These are phyloP conservation scores for Machaerirhynchus nigripectus DNA, from an alignment of 2,113 vertebrate species.

Conservation along the genomic window DNA sequence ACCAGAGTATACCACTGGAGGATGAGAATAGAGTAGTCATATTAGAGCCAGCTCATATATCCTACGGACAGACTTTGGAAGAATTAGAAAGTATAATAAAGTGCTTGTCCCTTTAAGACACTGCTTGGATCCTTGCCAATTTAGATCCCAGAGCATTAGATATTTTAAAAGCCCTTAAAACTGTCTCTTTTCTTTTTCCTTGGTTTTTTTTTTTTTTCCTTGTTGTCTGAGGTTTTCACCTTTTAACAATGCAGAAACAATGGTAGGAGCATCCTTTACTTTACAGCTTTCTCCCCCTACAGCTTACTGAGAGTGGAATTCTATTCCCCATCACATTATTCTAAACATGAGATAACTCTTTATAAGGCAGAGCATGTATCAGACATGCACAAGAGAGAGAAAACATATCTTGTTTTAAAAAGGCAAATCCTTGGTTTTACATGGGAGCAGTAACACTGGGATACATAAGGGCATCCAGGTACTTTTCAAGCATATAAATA, in stretches of 20 bases:
- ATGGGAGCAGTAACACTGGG: neutral
- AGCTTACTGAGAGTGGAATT: neutral
- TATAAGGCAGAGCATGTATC: neutral
- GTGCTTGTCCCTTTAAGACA: conserved; percentile 81
- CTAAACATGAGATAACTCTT: neutral
- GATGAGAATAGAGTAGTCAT: conserved; percentile 84
- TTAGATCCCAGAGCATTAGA: conserved; percentile 74
- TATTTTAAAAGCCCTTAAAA: conserved; percentile 82
- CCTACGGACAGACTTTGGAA: conserved; percentile 82
- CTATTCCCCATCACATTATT: neutral
- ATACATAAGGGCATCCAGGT: neutral
- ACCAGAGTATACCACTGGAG: conserved; percentile 79
- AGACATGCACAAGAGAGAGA: neutral
- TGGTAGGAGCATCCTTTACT: conserved; percentile 49
- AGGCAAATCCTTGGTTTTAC: neutral
- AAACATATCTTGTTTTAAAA: neutral
- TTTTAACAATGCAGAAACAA: conserved; percentile 74
- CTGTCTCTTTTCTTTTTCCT: conserved; percentile 43
- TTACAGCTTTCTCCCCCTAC: conserved; percentile 57
- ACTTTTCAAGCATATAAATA: neutral
- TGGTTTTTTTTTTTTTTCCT: too few relatives aligned
- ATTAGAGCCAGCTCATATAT: conserved; percentile 85
- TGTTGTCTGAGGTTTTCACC: conserved; percentile 62
- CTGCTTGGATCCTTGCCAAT: conserved; percentile 70
- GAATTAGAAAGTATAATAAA: conserved; percentile 87